These are phyloP conservation scores for Monochamus saltuarius DNA, from an alignment of 1,140 invertebrate genomes.

Conservation along the genomic window DNA sequence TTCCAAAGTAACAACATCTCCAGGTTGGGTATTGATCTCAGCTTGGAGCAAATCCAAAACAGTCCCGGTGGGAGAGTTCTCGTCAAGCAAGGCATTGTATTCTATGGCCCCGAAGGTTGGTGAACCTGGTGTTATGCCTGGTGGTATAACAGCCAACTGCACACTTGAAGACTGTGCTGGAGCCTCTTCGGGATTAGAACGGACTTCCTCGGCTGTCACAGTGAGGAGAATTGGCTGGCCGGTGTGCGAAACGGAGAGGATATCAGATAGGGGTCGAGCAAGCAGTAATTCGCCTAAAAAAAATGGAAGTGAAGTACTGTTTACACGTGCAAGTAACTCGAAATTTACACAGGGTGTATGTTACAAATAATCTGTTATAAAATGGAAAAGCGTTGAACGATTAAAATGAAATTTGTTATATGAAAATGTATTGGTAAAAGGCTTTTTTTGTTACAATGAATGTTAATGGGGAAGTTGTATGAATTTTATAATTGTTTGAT, in stretches of 20 bases:
- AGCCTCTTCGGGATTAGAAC: conserved; percentile 64
- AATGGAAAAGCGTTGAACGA: too few relatives aligned
- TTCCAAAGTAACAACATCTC: conserved; percentile 80
- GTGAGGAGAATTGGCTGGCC: conserved; percentile 78
- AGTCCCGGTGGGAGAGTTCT: conserved; percentile 80
- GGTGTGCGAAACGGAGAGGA: conserved; percentile 72
- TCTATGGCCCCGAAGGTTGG: conserved; percentile 42
- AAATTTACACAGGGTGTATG: too few relatives aligned
- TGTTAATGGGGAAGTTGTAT: too few relatives aligned
- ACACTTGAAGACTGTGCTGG: conserved; percentile 75
- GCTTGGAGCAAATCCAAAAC: conserved; percentile 68
- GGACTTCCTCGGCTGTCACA: conserved; percentile 81
- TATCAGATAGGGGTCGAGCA: conserved; percentile 70
- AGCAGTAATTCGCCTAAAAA: conserved; percentile 72
- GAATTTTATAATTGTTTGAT: too few relatives aligned
- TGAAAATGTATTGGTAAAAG: too few relatives aligned
- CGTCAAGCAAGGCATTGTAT: conserved; percentile 64
- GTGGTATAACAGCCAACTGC: conserved; percentile 74
- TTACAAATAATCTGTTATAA: too few relatives aligned
- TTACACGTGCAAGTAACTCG: too few relatives aligned
- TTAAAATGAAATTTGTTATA: too few relatives aligned
- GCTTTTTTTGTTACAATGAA: too few relatives aligned
- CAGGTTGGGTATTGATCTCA: conserved; percentile 59
- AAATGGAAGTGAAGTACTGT: too few relatives aligned
- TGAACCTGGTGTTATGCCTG: conserved; percentile 34